Evolutionary conservation across 2,113 vertebrate species (phyloP), one percentile per base, ranked within the genome.

Genomic region (Cairina moschata): DNA sequence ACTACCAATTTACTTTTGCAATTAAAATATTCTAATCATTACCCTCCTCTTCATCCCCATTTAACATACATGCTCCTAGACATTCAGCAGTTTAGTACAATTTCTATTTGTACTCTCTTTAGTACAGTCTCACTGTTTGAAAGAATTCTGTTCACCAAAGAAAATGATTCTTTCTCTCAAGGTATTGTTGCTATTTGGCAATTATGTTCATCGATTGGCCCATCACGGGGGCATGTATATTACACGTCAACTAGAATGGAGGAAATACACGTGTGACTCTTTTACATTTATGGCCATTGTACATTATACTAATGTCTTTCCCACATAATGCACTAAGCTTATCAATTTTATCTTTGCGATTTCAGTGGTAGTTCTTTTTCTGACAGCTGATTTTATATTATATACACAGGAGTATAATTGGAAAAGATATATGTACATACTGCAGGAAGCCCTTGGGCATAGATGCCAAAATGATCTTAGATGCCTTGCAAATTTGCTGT

Each of bases 381-480:
- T 96, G 94, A 96, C 92, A 93, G 86, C 50, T 92, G 85, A 95
- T 97, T 65, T 96, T 95, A 7, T 95, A 67, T 97, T 97, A 88
- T 92, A 62, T 92, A 91, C 72, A 23, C 93, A 99, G 99, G 97
- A 97, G 96, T 38, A 96, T 99, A 91, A 98, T 97, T 77, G 99
- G 98, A 96, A 99, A 98, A 97, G 99, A 99, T 96, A 97, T 99
- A 96, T 99, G 99, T 96, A 99, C 98, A 79, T 97, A 95, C 92
- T 99, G 99, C 97, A 98, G 97, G 67, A 99, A 99, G 90, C 98
- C 99, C 81, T 98, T 99, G 98, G 98, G 96, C 48, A 95, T 96
- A 32, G 98, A 99, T 34, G 98, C 99, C 68, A 99, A 99, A 97
- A 99, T 99, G 98, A 98, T 99, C 95, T 97, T 99, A 96, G 98